Base-by-base conservation (phyloP, 30 jellyfish, hydroid and myxozoan genomes). In the Catostylus mosaicus region DNA sequence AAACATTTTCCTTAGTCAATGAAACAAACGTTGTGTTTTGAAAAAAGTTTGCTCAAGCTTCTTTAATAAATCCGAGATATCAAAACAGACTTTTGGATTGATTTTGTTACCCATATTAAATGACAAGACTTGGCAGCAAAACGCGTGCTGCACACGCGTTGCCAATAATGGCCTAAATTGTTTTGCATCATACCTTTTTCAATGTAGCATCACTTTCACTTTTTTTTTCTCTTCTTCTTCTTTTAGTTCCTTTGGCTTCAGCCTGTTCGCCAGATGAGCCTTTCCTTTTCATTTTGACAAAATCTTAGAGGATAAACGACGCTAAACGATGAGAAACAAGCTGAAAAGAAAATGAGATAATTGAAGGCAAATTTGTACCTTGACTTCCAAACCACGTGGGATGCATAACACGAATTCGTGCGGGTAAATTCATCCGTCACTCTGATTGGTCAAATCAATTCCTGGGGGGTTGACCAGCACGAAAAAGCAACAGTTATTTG, bases 221-320 rank as follows among this genome's bases (percentile, higher is more conserved):
- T 33, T 63, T 71, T 62, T 82, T 82, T 56, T 82, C 92, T 38
- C 92, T 57, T 65, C 71, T 82, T 57, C 92, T 37, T 27, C 86
- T 68, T 37, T 82, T 82, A 0, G 84, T 82, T n/a, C 83, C 86
- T 1, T 82, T 70, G 32, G 70, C 31, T 0, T 82, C 86, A n/a
- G 86, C 76, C 43, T 37, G 79, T 37, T 80, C 91, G 75, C 80
- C 61, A 9, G 73, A 37, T 18, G 92, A 70, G 33, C 85, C 86
- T 70, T 82, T 82, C 65, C 92, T 33, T 40, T 82, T 82, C 92
- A 82, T 82, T 16, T 27, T 43, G 66, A 51, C 1, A 7, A 35
- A 61, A 18, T 2, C 73, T 29, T 32, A 29, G n/a, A 46, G 12
- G 48, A 62, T 29, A 62, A 40, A 40, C 54, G 54, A 40, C 54